Base-by-base conservation (phyloP, 1,140 invertebrate genomes). In the Manduca sexta region DNA sequence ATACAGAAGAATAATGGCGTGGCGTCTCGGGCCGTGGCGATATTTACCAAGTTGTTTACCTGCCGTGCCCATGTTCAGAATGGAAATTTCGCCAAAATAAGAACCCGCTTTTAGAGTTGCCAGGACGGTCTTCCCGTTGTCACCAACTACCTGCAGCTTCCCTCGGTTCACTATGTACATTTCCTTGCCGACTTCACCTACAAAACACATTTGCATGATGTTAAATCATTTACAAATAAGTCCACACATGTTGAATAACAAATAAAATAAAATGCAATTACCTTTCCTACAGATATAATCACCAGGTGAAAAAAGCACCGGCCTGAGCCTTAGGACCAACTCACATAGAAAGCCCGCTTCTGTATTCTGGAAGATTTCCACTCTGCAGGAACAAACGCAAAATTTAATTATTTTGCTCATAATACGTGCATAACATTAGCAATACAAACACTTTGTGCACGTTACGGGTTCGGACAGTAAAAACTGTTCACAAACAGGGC, bases 51-150 rank as follows among this genome's bases (percentile, higher is more conserved):
- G 92, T 90, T 93, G 92, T 94, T 95, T 94, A 96, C 95, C 97
- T 92, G 97, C 97, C 76, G 96, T 98, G 86, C 97, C 97, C 97
- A 99, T 99, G 90, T 99, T 99, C 83, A 99, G 92, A 88, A 99
- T 98, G 89, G 95, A 97, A 88, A 99, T 99, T 91, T 99, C 98
- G 64, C 98, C 98, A 89, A 99, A 99, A 91, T 99, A 99, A 82
- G 96, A 98, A 82, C 97, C 97, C 58, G 96, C 96, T 86, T 96
- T 96, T 56, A 99, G 89, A 50, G 97, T 98, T 56, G 97, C 97
- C 74, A 99, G 89, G 34, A 99, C 97, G 16, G 96, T 97, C 85
- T 97, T 95, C 39, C 97, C 97, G 87, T 99, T 97, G 88, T 98
- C 96, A 12, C 95, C 95, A 26, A 99, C 97, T 57, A 99, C 97